A percentile compares a stretch with the other conserved stretches of the same genome.
phyloP scores from a whole-genome alignment of 2,888 invertebrate species.

The Endotricha flammealis region DNA sequence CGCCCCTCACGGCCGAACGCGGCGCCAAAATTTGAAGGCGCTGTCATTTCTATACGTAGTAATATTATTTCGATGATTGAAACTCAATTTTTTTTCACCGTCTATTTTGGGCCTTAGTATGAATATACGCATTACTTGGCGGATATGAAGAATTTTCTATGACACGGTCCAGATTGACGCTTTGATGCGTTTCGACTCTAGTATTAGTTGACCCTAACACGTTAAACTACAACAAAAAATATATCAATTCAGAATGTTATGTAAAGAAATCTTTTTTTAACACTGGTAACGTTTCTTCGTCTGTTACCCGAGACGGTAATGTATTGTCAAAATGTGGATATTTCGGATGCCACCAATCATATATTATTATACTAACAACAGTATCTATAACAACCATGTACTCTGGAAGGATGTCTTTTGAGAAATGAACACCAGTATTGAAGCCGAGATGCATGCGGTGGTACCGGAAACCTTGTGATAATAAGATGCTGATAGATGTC shows the following conservation, averaged over 20 bases:
- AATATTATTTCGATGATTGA: too few species aligned
- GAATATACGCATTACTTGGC: too few species aligned
- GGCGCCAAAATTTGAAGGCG: too few species aligned
- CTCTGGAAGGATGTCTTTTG: slow-evolving; percentile 47
- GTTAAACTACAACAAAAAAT: background rate
- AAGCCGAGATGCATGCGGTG: slow-evolving; percentile 77
- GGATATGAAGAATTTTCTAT: too few species aligned
- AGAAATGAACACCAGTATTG: slow-evolving; percentile 42
- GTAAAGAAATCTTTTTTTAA: slow-evolving; percentile 48
- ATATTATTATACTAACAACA: slow-evolving; percentile 45
- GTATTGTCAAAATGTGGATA: slow-evolving; percentile 48
- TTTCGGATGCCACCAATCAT: slow-evolving; percentile 48
- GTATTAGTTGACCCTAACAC: too few species aligned
- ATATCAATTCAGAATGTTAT: slow-evolving; percentile 20
- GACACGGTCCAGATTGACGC: too few species aligned
- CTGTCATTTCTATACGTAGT: too few species aligned
- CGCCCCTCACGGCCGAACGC: too few species aligned
- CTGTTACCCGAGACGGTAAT: slow-evolving; percentile 33
- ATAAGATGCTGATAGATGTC: slow-evolving; percentile 69
- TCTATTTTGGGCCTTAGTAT: too few species aligned
- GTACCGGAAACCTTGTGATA: slow-evolving; percentile 75
- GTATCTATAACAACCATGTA: slow-evolving; percentile 47
- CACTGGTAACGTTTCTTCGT: slow-evolving; percentile 45
- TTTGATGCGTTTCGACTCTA: too few species aligned
- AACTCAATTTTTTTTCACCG: too few species aligned